These are phyloP conservation scores for Pedicia rivosa DNA, from an alignment of 2,888 invertebrate species.

Conservation along the genomic window DNA sequence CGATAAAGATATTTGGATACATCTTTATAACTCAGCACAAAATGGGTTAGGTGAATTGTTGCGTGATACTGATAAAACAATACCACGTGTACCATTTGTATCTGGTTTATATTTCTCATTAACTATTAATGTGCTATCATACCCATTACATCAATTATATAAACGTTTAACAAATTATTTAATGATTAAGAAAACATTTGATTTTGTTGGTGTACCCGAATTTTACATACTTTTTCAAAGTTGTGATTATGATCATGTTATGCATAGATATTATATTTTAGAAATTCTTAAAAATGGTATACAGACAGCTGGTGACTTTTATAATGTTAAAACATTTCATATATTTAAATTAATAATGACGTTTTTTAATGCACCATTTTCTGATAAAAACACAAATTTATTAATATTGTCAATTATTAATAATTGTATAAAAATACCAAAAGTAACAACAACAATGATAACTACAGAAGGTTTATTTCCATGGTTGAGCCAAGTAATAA, in stretches of 20 bases:
- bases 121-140: conserved; percentile 45
- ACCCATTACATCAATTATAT: conserved; percentile 62
- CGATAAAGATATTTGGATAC: conserved; percentile 28
- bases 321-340: conserved; percentile 53
- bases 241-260: conserved; percentile 47
- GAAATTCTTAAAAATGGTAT: conserved; percentile 61
- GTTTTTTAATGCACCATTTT: conserved; percentile 44
- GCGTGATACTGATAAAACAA: conserved; percentile 6
- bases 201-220: conserved; percentile 71
- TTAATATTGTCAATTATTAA: conserved; percentile 48
- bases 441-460: conserved; percentile 46
- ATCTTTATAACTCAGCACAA: conserved; percentile 28
- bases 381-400: conserved; percentile 44
- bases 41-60: conserved; percentile 21
- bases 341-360: conserved; percentile 63
- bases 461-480: conserved; percentile 52
- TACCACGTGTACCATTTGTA: conserved; percentile 25
- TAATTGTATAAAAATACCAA: conserved; percentile 43
- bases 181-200: conserved; percentile 58
- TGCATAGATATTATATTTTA: conserved; percentile 62
- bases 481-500: conserved; percentile 40
- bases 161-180: conserved; percentile 61
- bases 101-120: conserved; percentile 25
- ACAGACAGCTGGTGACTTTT: conserved; percentile 56
- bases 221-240: conserved; percentile 73